These are phyloP conservation scores for Otolemur garnettii DNA, from an alignment of 2,113 vertebrate species.

Conservation along the genomic window DNA sequence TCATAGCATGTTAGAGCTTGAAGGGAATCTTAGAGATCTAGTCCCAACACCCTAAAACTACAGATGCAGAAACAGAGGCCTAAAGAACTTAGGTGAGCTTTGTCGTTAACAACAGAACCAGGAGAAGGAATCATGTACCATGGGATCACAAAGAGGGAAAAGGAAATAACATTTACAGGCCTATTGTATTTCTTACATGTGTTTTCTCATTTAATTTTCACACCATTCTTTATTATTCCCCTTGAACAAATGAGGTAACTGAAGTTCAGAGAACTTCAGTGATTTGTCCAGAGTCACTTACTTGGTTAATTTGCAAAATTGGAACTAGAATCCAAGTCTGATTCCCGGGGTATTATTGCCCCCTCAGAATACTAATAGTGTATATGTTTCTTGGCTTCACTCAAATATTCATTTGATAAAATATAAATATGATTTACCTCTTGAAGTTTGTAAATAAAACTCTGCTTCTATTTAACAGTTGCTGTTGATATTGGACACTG, in stretches of 20 bases:
- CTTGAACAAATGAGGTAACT: conserved; percentile 35
- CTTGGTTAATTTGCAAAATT: conserved; percentile 54
- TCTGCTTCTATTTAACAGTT: neutral
- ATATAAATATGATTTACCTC: conserved; percentile 57
- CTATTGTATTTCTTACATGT: neutral
- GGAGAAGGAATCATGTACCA: conserved; percentile 35
- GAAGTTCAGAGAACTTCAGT: neutral
- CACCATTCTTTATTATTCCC: neutral
- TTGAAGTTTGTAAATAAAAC: conserved; percentile 56
- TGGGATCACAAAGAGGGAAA: conserved; percentile 11
- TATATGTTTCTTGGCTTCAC: conserved; percentile 57
- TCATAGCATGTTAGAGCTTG: neutral
- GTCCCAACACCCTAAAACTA: neutral
- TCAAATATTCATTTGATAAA: conserved; percentile 65
- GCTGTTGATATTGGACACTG: conserved; percentile 19
- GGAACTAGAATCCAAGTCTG: neutral
- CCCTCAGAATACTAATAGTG: conserved; percentile 32
- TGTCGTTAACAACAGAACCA: conserved; percentile 24
- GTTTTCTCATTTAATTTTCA: conserved; percentile 52
- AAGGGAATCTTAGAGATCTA: neutral
- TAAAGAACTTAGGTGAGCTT: neutral
- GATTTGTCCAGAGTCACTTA: neutral
- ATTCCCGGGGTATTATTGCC: neutral
- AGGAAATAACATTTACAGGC: conserved; percentile 40
- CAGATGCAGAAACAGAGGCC: conserved; percentile 9